phyloP scores from a whole-genome alignment of 2,797 vertebrate genomes.

The Bovichtus diacanthus region DNA sequence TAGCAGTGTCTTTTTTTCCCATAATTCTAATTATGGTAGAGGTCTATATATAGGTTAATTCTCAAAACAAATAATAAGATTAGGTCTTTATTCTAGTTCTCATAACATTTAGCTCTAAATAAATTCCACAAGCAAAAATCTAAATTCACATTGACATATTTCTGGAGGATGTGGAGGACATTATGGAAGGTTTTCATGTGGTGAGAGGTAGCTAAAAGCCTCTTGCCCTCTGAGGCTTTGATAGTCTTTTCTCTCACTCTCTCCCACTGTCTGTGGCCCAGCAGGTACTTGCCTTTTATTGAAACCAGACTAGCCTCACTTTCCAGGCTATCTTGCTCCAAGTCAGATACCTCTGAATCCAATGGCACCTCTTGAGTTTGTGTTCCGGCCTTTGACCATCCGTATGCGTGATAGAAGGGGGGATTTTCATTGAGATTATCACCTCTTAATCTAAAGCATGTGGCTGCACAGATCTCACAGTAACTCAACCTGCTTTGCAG shows the following conservation, averaged over 20 bases:
- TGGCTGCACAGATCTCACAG: slow-evolving; percentile 71
- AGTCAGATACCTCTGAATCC: slow-evolving; percentile 70
- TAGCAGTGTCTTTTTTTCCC: background rate
- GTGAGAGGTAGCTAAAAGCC: slow-evolving; percentile 64
- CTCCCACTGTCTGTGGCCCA: slow-evolving; percentile 71
- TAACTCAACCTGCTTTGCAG: slow-evolving; percentile 70
- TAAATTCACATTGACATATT: slow-evolving; percentile 36
- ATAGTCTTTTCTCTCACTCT: slow-evolving; percentile 54
- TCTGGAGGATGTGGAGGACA: slow-evolving; percentile 41
- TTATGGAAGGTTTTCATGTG: slow-evolving; percentile 62
- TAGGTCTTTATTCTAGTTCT: background rate
- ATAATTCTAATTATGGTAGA: slow-evolving; percentile 1
- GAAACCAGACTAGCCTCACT: slow-evolving; percentile 75
- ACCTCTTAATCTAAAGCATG: slow-evolving; percentile 88
- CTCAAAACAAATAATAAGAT: background rate
- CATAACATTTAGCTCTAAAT: slow-evolving; percentile 18
- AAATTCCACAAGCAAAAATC: slow-evolving; percentile 25
- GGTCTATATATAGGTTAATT: background rate
- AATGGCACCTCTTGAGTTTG: slow-evolving; percentile 77
- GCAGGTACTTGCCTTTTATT: slow-evolving; percentile 82
- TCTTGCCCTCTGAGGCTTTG: slow-evolving; percentile 56
- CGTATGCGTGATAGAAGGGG: slow-evolving; percentile 68
- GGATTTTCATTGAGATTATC: slow-evolving; percentile 82
- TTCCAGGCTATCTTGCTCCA: slow-evolving; percentile 62
- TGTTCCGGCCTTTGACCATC: slow-evolving; percentile 65